phyloP scores from a whole-genome alignment of 1,140 invertebrate genomes.

The Octopus sinensis region DNA sequence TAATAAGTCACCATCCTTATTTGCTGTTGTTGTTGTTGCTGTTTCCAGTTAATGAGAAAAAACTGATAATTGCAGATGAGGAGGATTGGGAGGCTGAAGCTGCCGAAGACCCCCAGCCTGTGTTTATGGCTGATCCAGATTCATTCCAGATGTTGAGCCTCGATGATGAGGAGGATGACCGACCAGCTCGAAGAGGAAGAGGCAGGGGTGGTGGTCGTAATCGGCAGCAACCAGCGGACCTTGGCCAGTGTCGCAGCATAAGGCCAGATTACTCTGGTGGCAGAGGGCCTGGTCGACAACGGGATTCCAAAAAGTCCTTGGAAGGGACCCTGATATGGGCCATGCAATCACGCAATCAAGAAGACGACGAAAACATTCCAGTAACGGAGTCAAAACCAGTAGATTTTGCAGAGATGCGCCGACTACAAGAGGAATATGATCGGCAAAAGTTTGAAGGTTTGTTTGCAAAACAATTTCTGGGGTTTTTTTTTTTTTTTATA shows the following conservation, averaged over 20 bases:
- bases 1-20: no score
- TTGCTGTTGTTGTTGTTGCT: no score
- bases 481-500: no score
- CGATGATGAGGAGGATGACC: neutral
- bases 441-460: constrained; percentile 18
- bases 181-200: neutral
- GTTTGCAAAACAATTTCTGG: no score
- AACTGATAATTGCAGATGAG: neutral
- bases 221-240: neutral
- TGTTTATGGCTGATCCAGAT: neutral
- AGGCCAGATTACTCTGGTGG: neutral
- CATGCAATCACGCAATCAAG: neutral
- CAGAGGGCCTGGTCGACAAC: neutral
- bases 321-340: neutral
- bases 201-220: neutral
- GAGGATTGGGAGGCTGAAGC: neutral
- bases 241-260: neutral
- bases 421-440: constrained; percentile 8
- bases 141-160: no score
- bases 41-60: no score
- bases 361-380: neutral
- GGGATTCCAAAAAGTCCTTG: neutral
- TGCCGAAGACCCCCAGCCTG: neutral
- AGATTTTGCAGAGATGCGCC: constrained; percentile 18
- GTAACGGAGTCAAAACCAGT: neutral